Base-by-base conservation (phyloP, 2,797 vertebrate genomes). In the Delichon dasypus region DNA sequence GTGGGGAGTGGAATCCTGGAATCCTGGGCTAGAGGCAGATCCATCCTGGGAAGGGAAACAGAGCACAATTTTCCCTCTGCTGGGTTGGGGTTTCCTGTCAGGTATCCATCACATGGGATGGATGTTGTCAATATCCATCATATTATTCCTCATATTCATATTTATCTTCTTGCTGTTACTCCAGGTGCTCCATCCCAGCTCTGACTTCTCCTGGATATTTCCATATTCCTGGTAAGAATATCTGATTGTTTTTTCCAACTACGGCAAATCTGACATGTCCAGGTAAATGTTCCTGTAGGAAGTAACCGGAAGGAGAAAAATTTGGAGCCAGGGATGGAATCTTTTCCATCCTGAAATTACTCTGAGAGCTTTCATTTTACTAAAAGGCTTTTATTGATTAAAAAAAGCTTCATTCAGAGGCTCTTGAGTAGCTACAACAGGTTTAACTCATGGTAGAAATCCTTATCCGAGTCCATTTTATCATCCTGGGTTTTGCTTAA, bases 361-460 rank as follows among this genome's bases (percentile, higher is more conserved):
- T 72, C 64, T 26, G 79, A 88, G 32, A 75, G 51, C 47, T 86
- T 85, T 81, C 11, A 9, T 89, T 93, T 62, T 42, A 34, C 79
- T 89, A 70, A 82, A 88, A 94, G 11, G n/a, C 16, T 68, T 84
- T 93, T 82, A 70, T 73, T 81, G 70, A 82, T 79, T 19, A 70
- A 40, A 65, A 65, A 91, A 84, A 32, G 3, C 70, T 84, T 75
- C 1, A 2, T 67, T 72, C 23, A 42, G 38, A 50, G 48, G 44
- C 20, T 42, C 60, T 85, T n/a, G 45, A 79, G 77, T 10, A 60
- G 48, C 25, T 45, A 34, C 60, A 57, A 45, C 53, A 65, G 61
- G 38, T 72, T 76, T 65, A 73, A 66, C 61, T 83, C 47, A 7
- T 3, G 19, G 16, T 22, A 38, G 42, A 25, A 80, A 8, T 40